Evolutionary conservation across 2,797 vertebrate genomes (phyloP).

Genomic region (Leucoraja ocellata): DNA sequence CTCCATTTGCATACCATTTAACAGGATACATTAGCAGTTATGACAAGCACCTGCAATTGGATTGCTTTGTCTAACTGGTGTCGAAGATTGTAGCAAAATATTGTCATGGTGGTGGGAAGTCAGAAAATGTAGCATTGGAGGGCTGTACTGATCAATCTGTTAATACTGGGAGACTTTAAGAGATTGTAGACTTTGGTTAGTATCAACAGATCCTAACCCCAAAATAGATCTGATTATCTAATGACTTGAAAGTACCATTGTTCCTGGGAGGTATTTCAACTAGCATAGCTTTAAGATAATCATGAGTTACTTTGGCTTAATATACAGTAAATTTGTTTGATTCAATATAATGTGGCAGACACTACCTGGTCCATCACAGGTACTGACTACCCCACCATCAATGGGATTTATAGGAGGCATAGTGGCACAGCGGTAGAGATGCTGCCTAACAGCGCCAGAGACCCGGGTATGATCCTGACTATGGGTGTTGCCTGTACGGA

Average conservation of each 20-base stretch:
- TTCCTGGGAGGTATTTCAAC: neutral
- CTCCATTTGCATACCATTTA: slow-evolving; percentile 19
- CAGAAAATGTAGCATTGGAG: too few relatives aligned
- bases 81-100: neutral
- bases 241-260: neutral
- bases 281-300: neutral
- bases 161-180: neutral
- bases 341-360: too few relatives aligned
- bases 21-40: slow-evolving; percentile 11
- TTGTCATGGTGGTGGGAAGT: neutral
- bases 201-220: neutral
- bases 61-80: neutral
- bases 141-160: neutral
- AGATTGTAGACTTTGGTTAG: neutral
- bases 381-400: too few relatives aligned
- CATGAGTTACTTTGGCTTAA: neutral
- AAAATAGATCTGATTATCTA: neutral
- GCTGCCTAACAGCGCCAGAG: too few relatives aligned
- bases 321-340: neutral
- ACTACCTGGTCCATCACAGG: too few relatives aligned
- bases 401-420: too few relatives aligned
- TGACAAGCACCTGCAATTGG: slow-evolving; percentile 5
- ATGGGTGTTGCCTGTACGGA: too few relatives aligned
- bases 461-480: too few relatives aligned
- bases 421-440: too few relatives aligned